Evolutionary conservation across 2,888 invertebrate species (phyloP), one percentile per base, ranked within the genome.

Genomic region (Tuta absoluta): DNA sequence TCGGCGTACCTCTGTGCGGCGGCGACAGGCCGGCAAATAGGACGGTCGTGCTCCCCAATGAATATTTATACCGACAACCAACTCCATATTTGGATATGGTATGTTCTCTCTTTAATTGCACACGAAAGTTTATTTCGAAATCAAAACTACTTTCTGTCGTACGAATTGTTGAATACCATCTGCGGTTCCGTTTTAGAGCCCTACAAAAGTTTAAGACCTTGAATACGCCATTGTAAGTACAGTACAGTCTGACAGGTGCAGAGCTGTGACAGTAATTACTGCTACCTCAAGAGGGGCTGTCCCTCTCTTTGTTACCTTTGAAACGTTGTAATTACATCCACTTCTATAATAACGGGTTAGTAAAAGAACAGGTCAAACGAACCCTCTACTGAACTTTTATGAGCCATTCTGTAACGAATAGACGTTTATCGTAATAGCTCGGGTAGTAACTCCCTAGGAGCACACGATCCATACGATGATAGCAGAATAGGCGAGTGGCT

Each of bases 21-120:
- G 80, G 85, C 84, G 84, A 83, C 83, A 84, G 82, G 78, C 80
- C 81, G 85, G 86, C 81, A 87, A 89, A 89, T 88, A 85, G 86
- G 81, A 75, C 81, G 79, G 83, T 82, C 80, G 78, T 70, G 71
- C 75, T 71, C 68, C 71, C 75, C 84, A 77, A 86, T 89, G 85
- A 86, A 88, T 86, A 86, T 87, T 85, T 83, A 86, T 85, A 77
- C 70, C 68, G 69, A 69, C 70, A 78, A 72, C 76, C 72, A 81
- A 81, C 81, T 80, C 76, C 77, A 79, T 80, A 75, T 82, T 85
- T 76, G 75, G 77, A 80, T 77, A 78, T 72, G 76, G 75, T 66
- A 73, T 70, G 38, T 38, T 58, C 58, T 17, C 23, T 17, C 8
- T 58, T 21, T 58, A 58, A 58, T 58, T 58, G 21, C 19, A 38